Evolutionary conservation across 2,797 vertebrate genomes (phyloP).

Genomic region (Crocodylus rhombifer): DNA sequence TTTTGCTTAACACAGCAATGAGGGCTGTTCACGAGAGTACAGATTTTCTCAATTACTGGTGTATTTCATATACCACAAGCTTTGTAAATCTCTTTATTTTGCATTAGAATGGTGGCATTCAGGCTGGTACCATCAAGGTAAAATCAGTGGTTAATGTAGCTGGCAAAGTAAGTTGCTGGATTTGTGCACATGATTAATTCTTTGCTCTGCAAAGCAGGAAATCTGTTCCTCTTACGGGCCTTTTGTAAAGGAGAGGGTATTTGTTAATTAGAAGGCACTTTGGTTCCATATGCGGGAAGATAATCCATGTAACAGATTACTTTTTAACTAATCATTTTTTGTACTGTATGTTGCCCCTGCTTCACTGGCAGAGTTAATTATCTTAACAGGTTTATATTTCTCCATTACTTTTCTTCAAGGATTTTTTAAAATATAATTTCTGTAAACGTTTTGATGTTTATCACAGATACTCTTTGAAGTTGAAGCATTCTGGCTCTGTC

Average conservation of each 20-base stretch:
- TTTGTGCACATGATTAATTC: neutral
- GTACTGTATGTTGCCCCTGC: neutral
- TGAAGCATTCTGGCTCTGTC: conserved; percentile 17
- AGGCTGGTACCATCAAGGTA: neutral
- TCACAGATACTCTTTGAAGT: conserved; percentile 42
- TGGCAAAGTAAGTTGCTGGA: neutral
- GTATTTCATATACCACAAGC: neutral
- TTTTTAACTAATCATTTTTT: neutral
- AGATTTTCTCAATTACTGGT: conserved; percentile 24
- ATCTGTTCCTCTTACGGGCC: neutral
- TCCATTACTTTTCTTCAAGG: conserved; percentile 21
- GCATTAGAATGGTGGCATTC: neutral
- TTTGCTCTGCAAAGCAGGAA: neutral
- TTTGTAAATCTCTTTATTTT: neutral
- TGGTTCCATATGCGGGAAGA: neutral
- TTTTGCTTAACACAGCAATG: neutral
- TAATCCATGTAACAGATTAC: neutral
- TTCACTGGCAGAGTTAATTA: conserved; percentile 8
- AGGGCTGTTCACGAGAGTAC: neutral
- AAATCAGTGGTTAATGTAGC: neutral
- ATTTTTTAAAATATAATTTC: conserved; percentile 31
- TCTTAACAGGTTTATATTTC: conserved; percentile 4
- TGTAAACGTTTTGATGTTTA: conserved; percentile 37
- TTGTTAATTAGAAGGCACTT: neutral
- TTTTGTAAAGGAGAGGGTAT: neutral